phyloP scores from a whole-genome alignment of 2,797 vertebrate species.

The Manis javanica region DNA sequence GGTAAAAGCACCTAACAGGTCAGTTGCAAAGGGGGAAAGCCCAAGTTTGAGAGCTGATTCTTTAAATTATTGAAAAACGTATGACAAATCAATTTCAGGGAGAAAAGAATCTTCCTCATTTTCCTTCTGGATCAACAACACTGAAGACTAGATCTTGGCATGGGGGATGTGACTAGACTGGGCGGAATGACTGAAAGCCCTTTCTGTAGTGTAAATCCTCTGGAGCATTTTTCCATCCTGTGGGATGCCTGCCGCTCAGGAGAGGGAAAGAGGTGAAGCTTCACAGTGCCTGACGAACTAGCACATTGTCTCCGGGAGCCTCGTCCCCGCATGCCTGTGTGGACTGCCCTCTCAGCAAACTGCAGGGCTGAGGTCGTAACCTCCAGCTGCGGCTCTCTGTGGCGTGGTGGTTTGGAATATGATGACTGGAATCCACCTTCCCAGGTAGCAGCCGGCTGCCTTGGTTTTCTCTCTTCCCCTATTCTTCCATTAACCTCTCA shows the following conservation, averaged over 20 bases:
- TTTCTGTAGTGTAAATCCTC: neutral
- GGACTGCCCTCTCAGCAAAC: slow-evolving; percentile 71
- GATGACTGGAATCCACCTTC: slow-evolving; percentile 76
- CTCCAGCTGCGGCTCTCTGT: slow-evolving; percentile 46
- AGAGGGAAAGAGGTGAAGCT: neutral
- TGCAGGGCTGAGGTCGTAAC: slow-evolving; percentile 17
- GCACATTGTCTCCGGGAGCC: neutral
- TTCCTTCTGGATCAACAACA: neutral
- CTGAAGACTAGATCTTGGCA: neutral
- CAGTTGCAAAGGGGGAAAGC: neutral
- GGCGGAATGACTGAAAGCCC: neutral
- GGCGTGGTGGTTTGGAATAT: slow-evolving; percentile 65
- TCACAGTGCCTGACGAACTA: neutral
- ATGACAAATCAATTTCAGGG: neutral
- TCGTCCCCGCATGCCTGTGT: neutral
- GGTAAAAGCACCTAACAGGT: neutral
- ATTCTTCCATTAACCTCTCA: slow-evolving; percentile 85
- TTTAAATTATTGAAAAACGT: neutral
- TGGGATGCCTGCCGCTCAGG: neutral
- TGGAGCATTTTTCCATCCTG: neutral
- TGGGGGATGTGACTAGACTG: neutral
- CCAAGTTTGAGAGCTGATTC: slow-evolving; percentile 8
- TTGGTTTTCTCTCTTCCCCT: slow-evolving; percentile 79
- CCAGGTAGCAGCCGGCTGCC: slow-evolving; percentile 79
- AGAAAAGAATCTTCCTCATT: neutral